Base-by-base conservation (phyloP, 2,888 invertebrate genomes). In the Epinotia nisella region DNA sequence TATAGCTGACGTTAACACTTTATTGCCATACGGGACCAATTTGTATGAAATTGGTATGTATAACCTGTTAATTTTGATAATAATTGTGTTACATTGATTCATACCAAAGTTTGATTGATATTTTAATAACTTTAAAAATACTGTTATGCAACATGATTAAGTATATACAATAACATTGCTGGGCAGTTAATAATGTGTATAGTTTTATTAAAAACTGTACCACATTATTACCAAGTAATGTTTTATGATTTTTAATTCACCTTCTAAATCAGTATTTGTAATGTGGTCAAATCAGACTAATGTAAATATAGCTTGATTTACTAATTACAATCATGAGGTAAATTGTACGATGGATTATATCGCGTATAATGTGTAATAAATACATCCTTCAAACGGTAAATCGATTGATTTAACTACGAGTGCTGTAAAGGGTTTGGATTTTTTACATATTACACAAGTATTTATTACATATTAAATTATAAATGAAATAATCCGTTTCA, bases 171-270 rank as follows among this genome's bases (percentile, higher is more conserved):
- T 35, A 10, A 58, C 58, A 58, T 4, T 7, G 2, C 60, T 13
- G 13, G 10, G 17, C 15, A 24, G 21, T 49, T n/a, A 21, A 65
- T 53, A 53, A 64, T 53, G 55, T 15, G 53, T 39, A 19, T 53
- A 39, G 29, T 65, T 65, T 65, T 65, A 1, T 55, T 55, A 2
- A 55, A 39, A 65, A 65, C 53, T 55, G 15, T 53, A n/a, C 15
- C 15, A 55, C 39, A 65, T 55, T 65, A 65, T 35, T 17, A 53
- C 17, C 11, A 39, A 17, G 35, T 35, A 1, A 53, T 19, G 7
- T 24, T 24, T 55, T 17, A 5, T 0, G 11, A 11, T 17, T n/a
- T 51, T 4, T 5, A 5, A 5, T n/a, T 13, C 17, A 51, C n/a
- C 61, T 61, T 21, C 2, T 53, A 51, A 35, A 19, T 10, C 15